Evolutionary conservation across 2,113 vertebrate species (phyloP).

Genomic region (Cavia porcellus): DNA sequence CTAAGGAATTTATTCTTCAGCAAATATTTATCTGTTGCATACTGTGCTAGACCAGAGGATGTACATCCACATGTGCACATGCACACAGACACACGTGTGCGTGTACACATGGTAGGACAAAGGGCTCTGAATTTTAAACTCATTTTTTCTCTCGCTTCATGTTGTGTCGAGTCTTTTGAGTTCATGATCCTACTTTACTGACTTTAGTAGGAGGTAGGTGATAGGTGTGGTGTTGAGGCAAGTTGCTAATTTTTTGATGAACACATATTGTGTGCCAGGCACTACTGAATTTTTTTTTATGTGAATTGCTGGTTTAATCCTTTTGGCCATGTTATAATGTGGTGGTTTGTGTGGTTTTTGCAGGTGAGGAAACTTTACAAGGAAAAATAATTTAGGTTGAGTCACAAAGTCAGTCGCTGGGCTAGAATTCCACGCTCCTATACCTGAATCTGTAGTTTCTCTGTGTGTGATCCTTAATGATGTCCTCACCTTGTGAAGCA

Average conservation of each 20-base stretch:
- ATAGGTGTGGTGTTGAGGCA: background rate
- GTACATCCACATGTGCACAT: rapidly evolving
- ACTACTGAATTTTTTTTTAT: background rate
- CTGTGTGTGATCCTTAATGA: background rate
- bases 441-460: background rate
- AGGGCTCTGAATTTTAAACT: background rate
- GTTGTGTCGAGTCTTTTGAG: background rate
- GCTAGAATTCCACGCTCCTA: background rate
- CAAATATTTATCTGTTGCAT: background rate
- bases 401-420: background rate
- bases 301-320: background rate
- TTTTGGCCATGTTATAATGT: background rate
- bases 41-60: background rate
- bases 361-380: background rate
- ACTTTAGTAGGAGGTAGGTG: background rate
- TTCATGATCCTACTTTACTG: background rate
- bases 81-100: no score
- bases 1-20: conserved; percentile 29
- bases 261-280: background rate
- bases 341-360: conserved; percentile 31
- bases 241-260: background rate
- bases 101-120: background rate
- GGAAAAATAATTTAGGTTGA: background rate
- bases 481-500: background rate
- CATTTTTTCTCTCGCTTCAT: background rate